Evolutionary conservation across 2,797 vertebrate genomes (phyloP), one percentile per base, ranked within the genome.

Genomic region (Rallus crepitans): DNA sequence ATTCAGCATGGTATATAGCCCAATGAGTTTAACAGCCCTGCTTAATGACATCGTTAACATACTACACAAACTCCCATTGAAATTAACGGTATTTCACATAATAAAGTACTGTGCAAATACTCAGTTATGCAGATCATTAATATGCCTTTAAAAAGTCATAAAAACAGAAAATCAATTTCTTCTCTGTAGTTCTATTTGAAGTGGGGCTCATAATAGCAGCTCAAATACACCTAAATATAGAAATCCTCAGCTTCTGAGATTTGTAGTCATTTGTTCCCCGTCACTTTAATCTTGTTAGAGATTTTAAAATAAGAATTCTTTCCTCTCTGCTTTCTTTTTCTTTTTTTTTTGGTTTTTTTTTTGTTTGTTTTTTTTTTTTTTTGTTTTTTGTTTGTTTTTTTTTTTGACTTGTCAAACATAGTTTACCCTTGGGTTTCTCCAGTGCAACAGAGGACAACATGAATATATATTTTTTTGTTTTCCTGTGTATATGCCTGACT

Each of bases 81-180:
- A 96, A 96, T 94, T 93, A 97, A 97, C 94, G 80, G 82, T 76
- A 96, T 93, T 96, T 95, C 95, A 96, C 91, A 79, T 95, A 95
- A 92, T 96, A 94, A 96, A 96, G 84, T 81, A 92, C 78, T 87
- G 83, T 96, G 93, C 81, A 89, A 93, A 89, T 95, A 89, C 50
- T 91, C 81, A 78, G 64, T 85, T 94, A 88, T 93, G 82, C 40
- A 79, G 87, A 94, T 86, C 80, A 91, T 90, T 96, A 96, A 88
- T 55, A 55, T 93, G 61, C 87, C 89, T 90, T 92, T 95, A 88
- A 94, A 94, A 94, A 91, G 82, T 79, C 80, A 77, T 93, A 95
- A 96, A 91, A 92, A 27, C 55, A 82, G 72, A 86, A 94, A 94
- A 93, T 82, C 42, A 82, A 12, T 78, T 96, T 92, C 1, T 30